Base-by-base conservation (phyloP, 2,113 vertebrate species). In the Ictidomys tridecemlineatus region DNA sequence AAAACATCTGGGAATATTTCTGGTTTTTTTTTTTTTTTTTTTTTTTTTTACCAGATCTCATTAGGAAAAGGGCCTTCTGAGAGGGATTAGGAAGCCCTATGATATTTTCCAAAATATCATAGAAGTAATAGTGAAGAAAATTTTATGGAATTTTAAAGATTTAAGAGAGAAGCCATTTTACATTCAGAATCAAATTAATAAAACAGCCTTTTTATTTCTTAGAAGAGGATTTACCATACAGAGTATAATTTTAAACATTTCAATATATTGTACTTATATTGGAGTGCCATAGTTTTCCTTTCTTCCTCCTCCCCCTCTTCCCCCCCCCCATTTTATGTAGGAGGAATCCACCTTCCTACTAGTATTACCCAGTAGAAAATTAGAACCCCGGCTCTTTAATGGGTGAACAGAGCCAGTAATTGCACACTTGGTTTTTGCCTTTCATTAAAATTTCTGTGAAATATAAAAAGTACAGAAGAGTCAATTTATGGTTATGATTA, bases 401-500 rank as follows among this genome's bases (percentile, higher is more conserved):
- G n/a, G 32, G 2, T 80, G 67, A 95, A 88, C 18, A 76, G 58
- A 93, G 22, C 32, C 96, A 76, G 53, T 84, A 95, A 94, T 94
- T 97, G 73, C 5, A 91, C 42, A 78, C 42, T 61, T 93, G 65
- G 24, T 39, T 74, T 91, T 77, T 80, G 56, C 74, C 69, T 96
- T 95, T 94, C 69, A 89, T 93, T 93, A 89, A 95, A 91, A 89
- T 67, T 39, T 86, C 37, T 92, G 13, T 95, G 91, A 96, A 91
- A 84, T 76, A 80, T 90, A 58, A 85, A 93, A 96, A 84, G 24
- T 87, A 95, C 30, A 87, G 42, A 92, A 87, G 51, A 94, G 94
- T 93, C 37, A 67, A 94, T 93, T 97, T 94, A 74, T 78, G 28
- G 5, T 61, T 95, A 82, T 97, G 95, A 94, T 97, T 89, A 84